phyloP scores from a whole-genome alignment of 2,888 invertebrate genomes.

The Netelia fuscicornis region DNA sequence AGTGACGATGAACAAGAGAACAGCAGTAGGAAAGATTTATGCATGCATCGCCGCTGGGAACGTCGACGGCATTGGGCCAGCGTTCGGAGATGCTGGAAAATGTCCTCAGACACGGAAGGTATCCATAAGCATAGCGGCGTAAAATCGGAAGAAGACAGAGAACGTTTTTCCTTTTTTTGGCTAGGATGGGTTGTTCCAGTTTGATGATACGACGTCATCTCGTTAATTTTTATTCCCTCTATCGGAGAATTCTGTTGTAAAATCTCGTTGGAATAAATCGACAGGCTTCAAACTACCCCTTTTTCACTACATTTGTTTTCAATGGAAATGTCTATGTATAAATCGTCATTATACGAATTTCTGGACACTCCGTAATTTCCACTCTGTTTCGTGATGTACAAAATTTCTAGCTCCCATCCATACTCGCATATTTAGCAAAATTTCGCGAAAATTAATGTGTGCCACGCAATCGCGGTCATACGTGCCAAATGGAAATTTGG shows the following conservation, averaged over 20 bases:
- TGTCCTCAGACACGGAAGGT: background rate
- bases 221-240: background rate
- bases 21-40: background rate
- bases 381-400: too few species aligned
- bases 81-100: background rate
- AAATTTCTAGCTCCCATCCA: too few species aligned
- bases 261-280: background rate
- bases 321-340: too few species aligned
- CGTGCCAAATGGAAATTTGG: slow-evolving; percentile 47
- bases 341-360: too few species aligned
- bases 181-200: background rate
- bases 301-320: too few species aligned
- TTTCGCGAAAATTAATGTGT: slow-evolving; percentile 30
- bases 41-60: background rate
- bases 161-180: background rate
- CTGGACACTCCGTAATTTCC: too few species aligned
- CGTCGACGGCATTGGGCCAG: background rate
- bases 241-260: background rate
- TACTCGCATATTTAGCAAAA: slow-evolving; percentile 27
- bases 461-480: background rate
- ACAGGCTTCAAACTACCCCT: too few species aligned
- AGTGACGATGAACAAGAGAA: slow-evolving; percentile 10
- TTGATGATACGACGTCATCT: background rate
- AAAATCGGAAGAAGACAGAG: background rate
- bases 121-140: background rate